Base-by-base conservation (phyloP, 2,113 vertebrate species). In the Pipra filicauda region DNA sequence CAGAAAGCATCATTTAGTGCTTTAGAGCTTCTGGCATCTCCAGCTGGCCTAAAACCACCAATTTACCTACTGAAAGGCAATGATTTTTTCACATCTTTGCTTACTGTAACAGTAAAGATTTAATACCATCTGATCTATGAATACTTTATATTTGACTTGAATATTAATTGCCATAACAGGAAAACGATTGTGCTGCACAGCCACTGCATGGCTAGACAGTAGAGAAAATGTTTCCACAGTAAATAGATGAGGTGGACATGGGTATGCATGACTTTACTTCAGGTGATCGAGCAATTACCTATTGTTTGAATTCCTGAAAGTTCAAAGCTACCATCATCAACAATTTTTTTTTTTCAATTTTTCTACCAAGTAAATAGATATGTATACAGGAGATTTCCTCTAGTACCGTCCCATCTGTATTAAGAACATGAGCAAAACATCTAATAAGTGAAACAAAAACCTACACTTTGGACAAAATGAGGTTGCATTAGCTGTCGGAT, bases 91-190 rank as follows among this genome's bases (percentile, higher is more conserved):
- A 44, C 24, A 24, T 37, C 27, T 91, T 84, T 84, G 21, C 55
- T 95, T 88, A 84, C 73, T 81, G 65, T 88, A 91, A 82, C 31
- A 57, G 77, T 69, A 69, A 91, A 88, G 58, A 43, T 87, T 82
- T 65, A 75, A 87, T 39, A 74, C 12, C 27, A 48, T 59, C 24
- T 74, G 85, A 88, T 85, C 54, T n/a, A 88, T 62, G 71, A 89
- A 88, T 91, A 74, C 75, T 88, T 93, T 83, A 31, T 80, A 70
- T 91, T 95, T 91, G 12, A 64, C 75, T 62, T 77, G 72, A 93
- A 80, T 89, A 55, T 64, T 88, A 88, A 79, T 71, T 88, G n/a
- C n/a, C 11, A 3, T 80, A 91, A 90, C 41, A 90, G 82, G 64
- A 95, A 95, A 70, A 70, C 12, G 0, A 85, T 89, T 72, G 48